Evolutionary conservation across 2,797 vertebrate genomes (phyloP), one percentile per base, ranked within the genome.

Genomic region (Brotula barbata): DNA sequence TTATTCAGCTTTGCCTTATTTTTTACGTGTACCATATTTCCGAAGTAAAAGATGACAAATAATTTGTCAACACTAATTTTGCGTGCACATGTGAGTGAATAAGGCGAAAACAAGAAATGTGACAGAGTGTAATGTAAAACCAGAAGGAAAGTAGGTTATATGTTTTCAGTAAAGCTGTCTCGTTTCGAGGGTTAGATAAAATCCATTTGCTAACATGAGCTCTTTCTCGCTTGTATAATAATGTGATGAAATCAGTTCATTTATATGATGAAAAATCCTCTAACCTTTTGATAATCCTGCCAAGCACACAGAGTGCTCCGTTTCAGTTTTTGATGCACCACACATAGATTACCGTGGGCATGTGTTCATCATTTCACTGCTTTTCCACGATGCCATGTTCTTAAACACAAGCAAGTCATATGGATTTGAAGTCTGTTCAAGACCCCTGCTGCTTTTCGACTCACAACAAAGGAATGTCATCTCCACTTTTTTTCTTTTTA

Each of bases 231-330:
- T 71, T 33, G 12, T 52, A 51, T 44, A 53, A 17, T 21, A 33
- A 39, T 62, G 49, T 55, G 31, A 50, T 21, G 22, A 68, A 72
- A 55, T 74, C 76, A 73, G 51, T 77, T 81, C 39, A 68, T 75
- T 81, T 66, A 69, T 74, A 78, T 74, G 71, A 80, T 80, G 61
- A 55, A 74, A 80, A 78, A 76, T 64, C 68, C 66, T 67, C 40
- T 45, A 43, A 57, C 65, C 65, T 77, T 80, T 75, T 37, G 22
- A 15, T 75, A 82, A 83, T 85, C 78, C 68, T 50, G 19, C 49
- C 46, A 19, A 65, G 58, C 68, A 64, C 58, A 64, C 58, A 20
- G 50, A 62, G 48, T 41, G 48, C 70, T 73, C 63, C 67, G 75
- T 78, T 77, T 60, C 41, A 73, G 69, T 64, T 67, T 67, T 46